Base-by-base conservation (phyloP, 2,113 vertebrate genomes). In the Herpetotheres cachinnans region DNA sequence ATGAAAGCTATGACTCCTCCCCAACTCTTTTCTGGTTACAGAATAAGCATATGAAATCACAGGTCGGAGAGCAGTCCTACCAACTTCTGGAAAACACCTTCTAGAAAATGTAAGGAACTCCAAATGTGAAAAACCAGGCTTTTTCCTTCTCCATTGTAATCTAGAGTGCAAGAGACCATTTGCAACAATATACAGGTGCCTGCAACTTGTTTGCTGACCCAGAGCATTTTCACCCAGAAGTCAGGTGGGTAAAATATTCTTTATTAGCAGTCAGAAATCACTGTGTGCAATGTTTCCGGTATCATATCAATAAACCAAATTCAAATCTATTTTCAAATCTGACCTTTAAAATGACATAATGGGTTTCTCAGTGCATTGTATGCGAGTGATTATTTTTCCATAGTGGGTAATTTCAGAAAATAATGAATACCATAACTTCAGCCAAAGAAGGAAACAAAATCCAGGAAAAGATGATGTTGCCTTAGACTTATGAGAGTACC, bases 341-440 rank as follows among this genome's bases (percentile, higher is more conserved):
- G 82, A 93, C 67, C 77, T 97, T 96, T 92, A 90, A 89, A 93
- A 82, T 46, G 14, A 67, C 72, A 89, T 90, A 87, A 65, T 84
- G 61, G 21, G 36, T 86, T 90, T 95, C 65, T 86, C 84, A 84
- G n/a, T 65, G 34, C 47, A 82, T 71, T 83, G 30, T 67, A 46
- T 49, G 24, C 71, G 8, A 63, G 18, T 65, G 76, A 92, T 92
- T 82, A 58, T 81, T 96, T 90, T 97, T 89, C 40, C 61, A 34
- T 83, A 74, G 50, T 34, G 40, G 21, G 29, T 78, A 86, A 92
- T 84, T 93, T 89, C 86, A 91, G 38, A 61, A 69, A 89, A 69
- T 71, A 82, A 89, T 0, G 5, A 89, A 86, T 76, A 82, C 32
- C 59, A 54, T 38, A 81, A 71, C 32, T 90, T 62, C 83, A 91